Evolutionary conservation across 2,888 invertebrate genomes (phyloP).

Genomic region (Theodoxus fluviatilis): DNA sequence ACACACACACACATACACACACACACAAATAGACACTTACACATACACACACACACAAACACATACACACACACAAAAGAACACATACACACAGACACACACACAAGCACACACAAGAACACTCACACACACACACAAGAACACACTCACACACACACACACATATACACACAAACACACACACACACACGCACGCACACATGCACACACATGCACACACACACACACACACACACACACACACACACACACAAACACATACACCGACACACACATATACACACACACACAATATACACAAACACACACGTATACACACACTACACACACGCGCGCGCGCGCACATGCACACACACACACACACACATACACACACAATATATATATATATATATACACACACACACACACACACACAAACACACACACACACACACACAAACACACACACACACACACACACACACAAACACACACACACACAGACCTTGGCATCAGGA

Average conservation of each 20-base stretch:
- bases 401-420: background rate
- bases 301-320: background rate
- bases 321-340: background rate
- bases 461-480: slow-evolving; percentile 13
- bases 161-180: background rate
- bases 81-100: background rate
- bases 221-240: background rate
- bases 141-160: background rate
- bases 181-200: background rate
- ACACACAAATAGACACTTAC: background rate
- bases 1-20: slow-evolving; percentile 15
- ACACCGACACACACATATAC: slow-evolving; percentile 19
- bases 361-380: background rate
- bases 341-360: background rate
- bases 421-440: background rate
- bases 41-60: background rate
- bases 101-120: background rate
- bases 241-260: slow-evolving; percentile 6
- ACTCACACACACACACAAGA: background rate
- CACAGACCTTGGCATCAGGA: background rate
- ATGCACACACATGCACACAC: background rate
- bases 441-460: background rate
- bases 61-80: no score
- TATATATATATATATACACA: background rate
- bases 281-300: background rate